Percentiles rank a stretch among this genome's conserved stretches.
phyloP scores from a whole-genome alignment of 2,797 vertebrate genomes.

The Sparus aurata region DNA sequence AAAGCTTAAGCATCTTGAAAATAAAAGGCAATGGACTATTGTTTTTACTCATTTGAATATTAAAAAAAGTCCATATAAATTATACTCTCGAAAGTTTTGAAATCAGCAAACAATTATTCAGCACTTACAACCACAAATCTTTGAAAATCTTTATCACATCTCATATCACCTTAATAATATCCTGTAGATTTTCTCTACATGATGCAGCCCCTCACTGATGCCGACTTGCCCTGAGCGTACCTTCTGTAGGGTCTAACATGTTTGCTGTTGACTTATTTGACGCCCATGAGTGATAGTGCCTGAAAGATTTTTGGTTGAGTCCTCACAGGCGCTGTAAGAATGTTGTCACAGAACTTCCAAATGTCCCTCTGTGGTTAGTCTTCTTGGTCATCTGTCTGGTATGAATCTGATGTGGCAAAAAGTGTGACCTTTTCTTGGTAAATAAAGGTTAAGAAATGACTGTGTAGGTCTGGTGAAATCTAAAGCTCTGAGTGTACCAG shows the following conservation, averaged over 20 bases:
- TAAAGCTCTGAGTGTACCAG: constrained; percentile 35
- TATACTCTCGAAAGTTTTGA: too few species aligned
- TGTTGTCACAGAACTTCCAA: neutral
- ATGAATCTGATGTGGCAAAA: neutral
- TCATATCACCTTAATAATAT: neutral
- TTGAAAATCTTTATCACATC: neutral
- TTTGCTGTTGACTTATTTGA: neutral
- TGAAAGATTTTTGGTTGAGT: neutral
- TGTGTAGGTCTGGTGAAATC: constrained; percentile 34
- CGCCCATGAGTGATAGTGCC: neutral
- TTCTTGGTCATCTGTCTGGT: neutral
- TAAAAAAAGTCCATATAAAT: neutral
- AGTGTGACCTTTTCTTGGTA: neutral
- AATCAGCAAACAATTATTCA: neutral
- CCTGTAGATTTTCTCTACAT: neutral
- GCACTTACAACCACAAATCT: neutral
- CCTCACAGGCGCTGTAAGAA: neutral
- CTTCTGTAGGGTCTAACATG: neutral
- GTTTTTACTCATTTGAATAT: neutral
- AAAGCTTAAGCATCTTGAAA: too few species aligned
- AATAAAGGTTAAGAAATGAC: constrained; percentile 32
- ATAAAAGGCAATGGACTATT: too few species aligned
- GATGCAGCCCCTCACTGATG: neutral
- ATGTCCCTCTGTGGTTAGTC: neutral
- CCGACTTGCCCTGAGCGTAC: neutral